These are phyloP conservation scores for Anthopleura xanthogrammica DNA, from an alignment of 92 coral and sea anemone species.

Conservation along the genomic window DNA sequence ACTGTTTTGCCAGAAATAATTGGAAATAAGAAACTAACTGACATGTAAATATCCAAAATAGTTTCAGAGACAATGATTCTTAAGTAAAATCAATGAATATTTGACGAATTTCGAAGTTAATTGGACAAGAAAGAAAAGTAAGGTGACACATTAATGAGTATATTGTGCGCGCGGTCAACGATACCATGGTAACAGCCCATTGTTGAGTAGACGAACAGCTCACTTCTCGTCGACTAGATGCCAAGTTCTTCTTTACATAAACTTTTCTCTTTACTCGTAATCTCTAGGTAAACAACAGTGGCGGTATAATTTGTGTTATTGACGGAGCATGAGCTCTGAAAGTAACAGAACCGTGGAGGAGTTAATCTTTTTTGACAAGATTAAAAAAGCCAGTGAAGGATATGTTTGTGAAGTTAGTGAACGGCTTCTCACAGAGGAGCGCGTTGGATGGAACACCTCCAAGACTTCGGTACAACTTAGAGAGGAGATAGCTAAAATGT, in stretches of 20 bases:
- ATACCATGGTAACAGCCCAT: slow-evolving; percentile 19
- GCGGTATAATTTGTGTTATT: slow-evolving; percentile 8
- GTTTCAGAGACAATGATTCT: background rate
- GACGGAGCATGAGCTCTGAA: slow-evolving; percentile 22
- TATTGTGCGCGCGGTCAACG: slow-evolving; percentile 9
- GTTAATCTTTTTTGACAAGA: slow-evolving; percentile 29
- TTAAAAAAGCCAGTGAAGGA: slow-evolving; percentile 26
- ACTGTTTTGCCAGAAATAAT: too few relatives aligned
- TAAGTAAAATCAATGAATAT: background rate
- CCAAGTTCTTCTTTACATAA: slow-evolving; percentile 8
- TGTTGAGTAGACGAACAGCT: background rate
- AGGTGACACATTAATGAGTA: background rate
- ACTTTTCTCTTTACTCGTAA: background rate
- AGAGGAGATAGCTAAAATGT: slow-evolving; percentile 62
- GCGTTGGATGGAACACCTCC: slow-evolving; percentile 24
- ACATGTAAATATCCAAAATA: background rate
- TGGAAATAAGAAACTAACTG: too few relatives aligned
- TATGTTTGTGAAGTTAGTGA: slow-evolving; percentile 20
- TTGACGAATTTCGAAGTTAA: background rate
- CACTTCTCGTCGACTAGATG: background rate
- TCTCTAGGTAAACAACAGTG: slow-evolving; percentile 39
- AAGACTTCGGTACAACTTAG: slow-evolving; percentile 39
- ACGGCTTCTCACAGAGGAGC: background rate
- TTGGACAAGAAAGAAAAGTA: background rate
- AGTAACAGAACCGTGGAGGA: slow-evolving; percentile 21